Conservation (phyloP, 2,888 invertebrate species). For the Cataglyphis livida region DNA sequence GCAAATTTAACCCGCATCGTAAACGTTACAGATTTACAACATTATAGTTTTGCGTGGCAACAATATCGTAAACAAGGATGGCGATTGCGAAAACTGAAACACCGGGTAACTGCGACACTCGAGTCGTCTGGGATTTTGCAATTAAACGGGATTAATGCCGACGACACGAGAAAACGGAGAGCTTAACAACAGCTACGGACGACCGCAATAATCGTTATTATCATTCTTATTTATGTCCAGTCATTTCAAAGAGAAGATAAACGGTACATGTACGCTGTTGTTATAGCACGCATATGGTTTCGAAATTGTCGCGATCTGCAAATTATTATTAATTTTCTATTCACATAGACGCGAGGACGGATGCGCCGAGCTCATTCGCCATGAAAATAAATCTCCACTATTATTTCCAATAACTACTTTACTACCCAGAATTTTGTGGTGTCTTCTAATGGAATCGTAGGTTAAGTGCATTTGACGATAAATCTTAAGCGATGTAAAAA, state of each 20-base stretch:
- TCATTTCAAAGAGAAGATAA: constrained; percentile 13
- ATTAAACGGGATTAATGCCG: constrained; percentile 42
- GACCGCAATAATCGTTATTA: constrained; percentile 40
- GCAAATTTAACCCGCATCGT: constrained; percentile 27
- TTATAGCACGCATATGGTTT: background rate
- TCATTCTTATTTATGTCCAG: constrained; percentile 42
- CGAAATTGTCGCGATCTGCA: constrained; percentile 38
- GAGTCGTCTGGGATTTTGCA: background rate
- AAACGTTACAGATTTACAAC: constrained; percentile 25
- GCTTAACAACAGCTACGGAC: constrained; percentile 18
- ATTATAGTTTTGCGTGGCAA: constrained; percentile 28
- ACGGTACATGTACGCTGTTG: background rate
- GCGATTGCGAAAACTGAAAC: constrained; percentile 19
- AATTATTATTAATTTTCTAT: constrained; percentile 62
- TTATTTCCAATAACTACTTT: constrained; percentile 67
- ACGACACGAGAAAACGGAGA: background rate
- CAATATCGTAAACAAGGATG: constrained; percentile 22
- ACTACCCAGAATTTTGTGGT: constrained; percentile 58
- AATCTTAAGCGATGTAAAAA: constrained; percentile 65
- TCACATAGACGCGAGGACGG: background rate
- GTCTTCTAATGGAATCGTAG: constrained; percentile 74
- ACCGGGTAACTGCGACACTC: background rate
- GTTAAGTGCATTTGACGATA: constrained; percentile 72
- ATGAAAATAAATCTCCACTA: constrained; percentile 28
- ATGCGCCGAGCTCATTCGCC: constrained; percentile 17